phyloP scores from a whole-genome alignment of 2,888 invertebrate genomes.

The Biston stratarius region DNA sequence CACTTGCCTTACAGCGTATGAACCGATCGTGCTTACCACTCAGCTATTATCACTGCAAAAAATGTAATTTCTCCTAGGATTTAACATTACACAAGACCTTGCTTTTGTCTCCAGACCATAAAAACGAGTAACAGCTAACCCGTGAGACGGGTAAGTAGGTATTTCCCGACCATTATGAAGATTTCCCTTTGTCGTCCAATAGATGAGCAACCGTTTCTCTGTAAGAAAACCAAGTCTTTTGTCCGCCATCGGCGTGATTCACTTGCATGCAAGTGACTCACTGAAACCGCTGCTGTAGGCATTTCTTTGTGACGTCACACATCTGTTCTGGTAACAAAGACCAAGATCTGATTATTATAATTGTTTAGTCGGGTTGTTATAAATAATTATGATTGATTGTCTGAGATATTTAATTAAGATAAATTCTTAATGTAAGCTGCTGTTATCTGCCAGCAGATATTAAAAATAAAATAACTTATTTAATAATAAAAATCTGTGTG shows the following conservation, averaged over 20 bases:
- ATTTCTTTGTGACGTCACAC: conserved; percentile 29
- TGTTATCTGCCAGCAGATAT: too few species aligned
- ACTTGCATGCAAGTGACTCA: conserved; percentile 20
- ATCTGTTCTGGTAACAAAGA: conserved; percentile 25
- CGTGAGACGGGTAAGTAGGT: not conserved
- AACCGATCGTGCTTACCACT: too few species aligned
- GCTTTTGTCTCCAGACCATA: too few species aligned
- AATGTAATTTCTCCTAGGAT: too few species aligned
- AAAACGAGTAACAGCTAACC: too few species aligned
- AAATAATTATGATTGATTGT: conserved; percentile 24
- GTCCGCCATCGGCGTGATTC: conserved; percentile 11
- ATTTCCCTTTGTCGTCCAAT: conserved; percentile 10
- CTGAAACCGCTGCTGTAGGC: conserved; percentile 20
- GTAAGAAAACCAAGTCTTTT: conserved; percentile 18
- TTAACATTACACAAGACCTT: too few species aligned
- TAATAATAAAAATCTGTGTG: too few species aligned
- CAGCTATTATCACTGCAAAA: too few species aligned
- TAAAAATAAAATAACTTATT: not conserved
- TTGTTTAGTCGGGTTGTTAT: conserved; percentile 22
- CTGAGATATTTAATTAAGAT: conserved; percentile 6
- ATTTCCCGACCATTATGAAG: not conserved
- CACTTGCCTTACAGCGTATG: too few species aligned
- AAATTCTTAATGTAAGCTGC: not conserved
- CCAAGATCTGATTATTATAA: conserved; percentile 8
- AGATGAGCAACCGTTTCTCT: conserved; percentile 7